Base-by-base conservation (phyloP, 2,113 vertebrate species). In the Aldabrachelys gigantea region DNA sequence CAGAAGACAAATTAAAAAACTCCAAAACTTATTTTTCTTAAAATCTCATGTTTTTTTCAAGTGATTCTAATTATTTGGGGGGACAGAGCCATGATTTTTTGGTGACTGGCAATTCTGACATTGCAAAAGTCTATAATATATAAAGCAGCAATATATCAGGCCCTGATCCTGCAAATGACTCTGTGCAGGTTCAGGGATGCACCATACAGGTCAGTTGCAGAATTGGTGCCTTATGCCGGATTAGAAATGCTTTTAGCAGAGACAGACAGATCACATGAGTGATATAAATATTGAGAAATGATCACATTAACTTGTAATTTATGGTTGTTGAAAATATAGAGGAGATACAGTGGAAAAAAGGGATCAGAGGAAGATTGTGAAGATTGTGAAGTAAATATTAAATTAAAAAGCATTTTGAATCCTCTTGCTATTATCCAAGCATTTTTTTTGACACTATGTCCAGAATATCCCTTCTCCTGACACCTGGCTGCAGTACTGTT, bases 121-220 rank as follows among this genome's bases (percentile, higher is more conserved):
- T 38, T 44, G 8, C 49, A 76, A 80, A 82, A 80, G 31, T 72
- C 65, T 10, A 0, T 1, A 1, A 31, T 10, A 75, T 2, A 53
- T 12, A 82, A 90, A 80, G 38, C 8, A 0, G 0, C 38, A 56
- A 59, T 1, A 69, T 10, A 57, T 53, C 80, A 76, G 13, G 6
- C 52, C 27, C 24, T 52, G 80, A 27, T 56, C 88, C 53, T 62
- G 56, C 6, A 1, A 31, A 72, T 38, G 17, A 38, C 35, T 38
- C 17, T 38, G 35, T 72, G 65, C 35, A 76, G 75, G 35, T 85
- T 6, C 59, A 88, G 14, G 38, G 57, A 35, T 44, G 27, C 56
- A 54, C 13, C 16, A 49, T 49, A 76, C 0, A 0, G 5, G 38
- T 31, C 29, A 89, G 4, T 50, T 80, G 82, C 19, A 57, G n/a